Percentiles rank a stretch among this genome's conserved stretches.
Conservation (phyloP, 1,140 invertebrate genomes). For the Heliconius himera region DNA sequence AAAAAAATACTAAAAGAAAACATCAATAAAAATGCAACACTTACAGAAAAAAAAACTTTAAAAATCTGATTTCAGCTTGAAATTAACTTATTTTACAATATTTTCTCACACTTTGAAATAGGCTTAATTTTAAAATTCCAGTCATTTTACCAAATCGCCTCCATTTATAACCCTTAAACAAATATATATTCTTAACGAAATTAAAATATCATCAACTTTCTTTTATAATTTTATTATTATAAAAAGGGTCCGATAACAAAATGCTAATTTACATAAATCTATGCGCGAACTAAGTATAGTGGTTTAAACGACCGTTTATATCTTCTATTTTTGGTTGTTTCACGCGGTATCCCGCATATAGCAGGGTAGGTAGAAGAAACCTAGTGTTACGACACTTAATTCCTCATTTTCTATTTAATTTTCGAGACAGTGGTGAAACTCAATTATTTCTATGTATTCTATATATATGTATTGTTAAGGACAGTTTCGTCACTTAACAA, state of each 20-base stretch:
- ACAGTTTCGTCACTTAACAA: too few species aligned
- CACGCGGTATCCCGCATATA: too few species aligned
- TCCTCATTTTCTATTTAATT: too few species aligned
- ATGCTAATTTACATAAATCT: conserved; percentile 11
- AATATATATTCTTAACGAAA: neutral
- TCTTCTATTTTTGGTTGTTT: neutral
- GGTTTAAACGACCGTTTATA: neutral
- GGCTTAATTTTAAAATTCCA: neutral
- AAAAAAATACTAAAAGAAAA: neutral
- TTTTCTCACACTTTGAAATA: neutral
- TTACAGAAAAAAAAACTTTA: too few species aligned
- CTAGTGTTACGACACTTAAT: too few species aligned
- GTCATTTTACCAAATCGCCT: neutral
- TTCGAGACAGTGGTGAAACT: too few species aligned
- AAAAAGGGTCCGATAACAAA: neutral
- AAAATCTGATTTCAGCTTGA: too few species aligned
- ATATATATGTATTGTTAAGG: too few species aligned
- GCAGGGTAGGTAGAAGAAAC: too few species aligned
- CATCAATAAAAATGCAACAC: neutral
- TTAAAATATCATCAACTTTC: conserved; percentile 6
- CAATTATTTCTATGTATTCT: too few species aligned
- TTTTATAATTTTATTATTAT: neutral
- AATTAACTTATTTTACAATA: neutral
- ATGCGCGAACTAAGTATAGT: conserved; percentile 2
- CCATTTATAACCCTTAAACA: neutral